These are phyloP conservation scores for Odontamblyopus rebecca DNA, from an alignment of 2,797 vertebrate genomes.

Conservation along the genomic window DNA sequence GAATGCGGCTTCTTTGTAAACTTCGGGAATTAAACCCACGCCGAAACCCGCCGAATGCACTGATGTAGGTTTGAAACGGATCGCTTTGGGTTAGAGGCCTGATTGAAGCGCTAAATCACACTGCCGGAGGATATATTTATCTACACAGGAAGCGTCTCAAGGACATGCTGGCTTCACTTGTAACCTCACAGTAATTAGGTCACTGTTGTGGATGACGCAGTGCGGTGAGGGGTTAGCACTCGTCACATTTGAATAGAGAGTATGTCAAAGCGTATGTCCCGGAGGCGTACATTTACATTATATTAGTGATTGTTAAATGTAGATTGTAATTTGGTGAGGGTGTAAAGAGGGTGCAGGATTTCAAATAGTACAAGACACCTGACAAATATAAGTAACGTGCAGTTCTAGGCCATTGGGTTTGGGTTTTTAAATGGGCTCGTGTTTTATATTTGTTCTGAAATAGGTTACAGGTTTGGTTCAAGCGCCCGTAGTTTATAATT, in stretches of 20 bases:
- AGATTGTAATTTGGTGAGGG: background rate
- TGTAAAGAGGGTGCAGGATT: background rate
- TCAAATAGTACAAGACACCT: background rate
- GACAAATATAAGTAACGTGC: background rate
- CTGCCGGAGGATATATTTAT: background rate
- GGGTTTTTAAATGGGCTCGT: background rate
- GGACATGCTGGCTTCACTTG: background rate
- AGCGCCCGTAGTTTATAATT: too few relatives aligned
- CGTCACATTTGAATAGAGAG: background rate
- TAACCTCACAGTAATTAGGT: conserved; percentile 6
- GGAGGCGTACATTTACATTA: background rate
- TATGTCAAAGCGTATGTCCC: background rate
- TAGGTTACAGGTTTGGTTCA: too few relatives aligned
- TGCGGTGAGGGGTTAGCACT: background rate
- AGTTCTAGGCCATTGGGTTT: background rate
- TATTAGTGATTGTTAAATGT: background rate
- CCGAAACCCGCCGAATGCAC: background rate
- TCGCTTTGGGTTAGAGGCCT: background rate
- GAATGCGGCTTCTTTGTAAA: conserved; percentile 17
- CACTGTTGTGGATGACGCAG: background rate
- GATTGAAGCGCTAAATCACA: conserved; percentile 10
- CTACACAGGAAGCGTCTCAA: conserved; percentile 5
- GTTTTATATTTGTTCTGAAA: too few relatives aligned
- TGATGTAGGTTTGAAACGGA: background rate
- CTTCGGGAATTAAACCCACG: conserved; percentile 26